Evolutionary conservation across 2,888 invertebrate species (phyloP), one percentile per base, ranked within the genome.

Genomic region (Caenorhabditis sp.): DNA sequence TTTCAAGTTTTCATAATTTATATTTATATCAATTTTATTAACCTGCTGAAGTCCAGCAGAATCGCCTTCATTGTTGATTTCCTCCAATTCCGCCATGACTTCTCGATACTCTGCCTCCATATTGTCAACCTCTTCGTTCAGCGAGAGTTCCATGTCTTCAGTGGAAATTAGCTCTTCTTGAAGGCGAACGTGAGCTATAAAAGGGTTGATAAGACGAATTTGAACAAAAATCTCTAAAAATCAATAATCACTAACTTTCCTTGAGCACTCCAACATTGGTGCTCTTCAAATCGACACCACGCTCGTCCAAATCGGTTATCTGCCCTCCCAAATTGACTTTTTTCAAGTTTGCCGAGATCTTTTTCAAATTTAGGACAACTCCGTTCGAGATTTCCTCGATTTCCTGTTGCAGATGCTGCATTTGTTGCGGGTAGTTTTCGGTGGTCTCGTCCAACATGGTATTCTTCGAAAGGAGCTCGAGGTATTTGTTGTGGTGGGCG

Each of bases 401-500:
- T 20, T 87, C 85, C 44, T 81, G 81, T 20, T 80, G 78, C 11
- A 81, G 24, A 24, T 80, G 22, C 0, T 61, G 47, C 37, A 79
- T 67, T 40, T 83, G 68, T 24, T 80, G 58, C 4, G 84, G 82
- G 65, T 77, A 80, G 15, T 51, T 85, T 53, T 94, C 92, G 92
- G 95, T 93, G 89, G 96, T 96, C 20, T 94, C 89, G 87, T 96
- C 95, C 94, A 96, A 96, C 0, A 95, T 95, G 92, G 95, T 95
- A 91, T 96, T 96, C 64, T 95, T 93, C 88, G 95, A 95, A 88
- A 95, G 94, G 61, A 96, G 92, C 89, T 96, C 96, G 51, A 95
- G 94, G 90, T 95, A 96, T 91, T 95, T 96, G 82, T 95, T 94
- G 88, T 84, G 80, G 56, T 85, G 82, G 35, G 82, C 76, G 32